A percentile compares a stretch with the other conserved stretches of the same genome.
Evolutionary conservation across 2,113 vertebrate genomes (phyloP).

Genomic region (Eretmochelys imbricata): DNA sequence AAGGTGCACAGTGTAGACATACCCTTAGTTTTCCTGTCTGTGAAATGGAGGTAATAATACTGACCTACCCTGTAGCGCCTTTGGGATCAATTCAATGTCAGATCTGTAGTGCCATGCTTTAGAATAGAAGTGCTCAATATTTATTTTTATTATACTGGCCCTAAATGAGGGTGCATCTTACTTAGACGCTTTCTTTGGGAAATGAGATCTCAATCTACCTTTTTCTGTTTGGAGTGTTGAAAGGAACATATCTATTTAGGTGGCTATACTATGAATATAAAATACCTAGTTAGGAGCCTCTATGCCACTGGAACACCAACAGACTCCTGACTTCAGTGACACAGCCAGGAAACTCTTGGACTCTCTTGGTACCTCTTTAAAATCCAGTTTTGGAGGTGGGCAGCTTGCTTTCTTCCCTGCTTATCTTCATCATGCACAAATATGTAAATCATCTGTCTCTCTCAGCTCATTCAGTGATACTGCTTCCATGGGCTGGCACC

Average conservation of each 20-base stretch:
- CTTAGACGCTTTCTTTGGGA: neutral
- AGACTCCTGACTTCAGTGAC: neutral
- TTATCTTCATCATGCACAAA: neutral
- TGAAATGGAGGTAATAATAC: neutral
- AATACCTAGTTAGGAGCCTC: neutral
- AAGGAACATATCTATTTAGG: neutral
- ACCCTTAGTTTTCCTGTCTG: neutral
- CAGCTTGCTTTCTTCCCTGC: neutral
- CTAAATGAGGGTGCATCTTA: neutral
- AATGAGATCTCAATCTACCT: too few species aligned
- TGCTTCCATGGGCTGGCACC: neutral
- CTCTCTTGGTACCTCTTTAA: neutral
- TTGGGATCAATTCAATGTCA: neutral
- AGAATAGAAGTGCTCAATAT: neutral
- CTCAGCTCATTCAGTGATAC: neutral
- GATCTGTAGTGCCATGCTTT: neutral
- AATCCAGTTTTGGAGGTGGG: accelerated
- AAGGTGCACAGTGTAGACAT: too few species aligned
- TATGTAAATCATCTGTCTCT: neutral
- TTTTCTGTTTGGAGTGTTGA: neutral
- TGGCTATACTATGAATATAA: neutral
- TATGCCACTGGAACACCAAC: neutral
- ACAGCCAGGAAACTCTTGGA: neutral
- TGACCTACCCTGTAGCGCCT: neutral
- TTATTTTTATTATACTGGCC: neutral